A percentile compares a stretch with the other conserved stretches of the same genome.
Conservation (phyloP, 1,140 invertebrate genomes). For the Drosophila malerkotliana region DNA sequence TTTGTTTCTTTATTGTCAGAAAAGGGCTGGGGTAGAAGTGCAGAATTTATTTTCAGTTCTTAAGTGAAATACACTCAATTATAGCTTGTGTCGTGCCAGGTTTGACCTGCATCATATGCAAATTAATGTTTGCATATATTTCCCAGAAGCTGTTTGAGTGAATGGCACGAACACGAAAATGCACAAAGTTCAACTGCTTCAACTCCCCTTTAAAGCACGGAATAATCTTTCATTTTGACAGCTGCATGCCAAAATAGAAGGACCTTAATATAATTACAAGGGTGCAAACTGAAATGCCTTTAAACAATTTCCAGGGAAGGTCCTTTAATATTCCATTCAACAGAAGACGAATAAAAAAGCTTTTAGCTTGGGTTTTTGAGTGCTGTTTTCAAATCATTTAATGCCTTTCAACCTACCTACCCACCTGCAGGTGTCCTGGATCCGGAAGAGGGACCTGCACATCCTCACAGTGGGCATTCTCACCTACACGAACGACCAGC, state of each 20-base stretch:
- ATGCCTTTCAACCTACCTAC: background rate
- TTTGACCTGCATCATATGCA: slow-evolving; percentile 1
- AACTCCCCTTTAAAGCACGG: background rate
- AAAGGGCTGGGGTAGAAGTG: background rate
- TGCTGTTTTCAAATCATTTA: background rate
- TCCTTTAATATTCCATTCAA: background rate
- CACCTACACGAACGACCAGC: slow-evolving; percentile 91
- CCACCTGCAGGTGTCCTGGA: slow-evolving; percentile 88
- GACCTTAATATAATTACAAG: background rate
- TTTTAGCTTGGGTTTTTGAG: background rate
- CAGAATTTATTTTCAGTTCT: background rate
- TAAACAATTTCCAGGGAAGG: background rate
- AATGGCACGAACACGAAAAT: background rate
- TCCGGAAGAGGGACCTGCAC: slow-evolving; percentile 89
- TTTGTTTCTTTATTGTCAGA: background rate
- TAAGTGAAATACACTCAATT: background rate
- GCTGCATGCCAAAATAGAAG: slow-evolving; percentile 1
- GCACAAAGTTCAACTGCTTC: background rate
- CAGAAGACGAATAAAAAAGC: background rate
- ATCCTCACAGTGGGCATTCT: slow-evolving; percentile 90
- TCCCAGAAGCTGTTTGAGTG: background rate
- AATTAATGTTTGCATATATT: slow-evolving; percentile 2
- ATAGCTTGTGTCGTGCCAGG: background rate
- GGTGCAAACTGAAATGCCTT: background rate
- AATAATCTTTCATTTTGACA: slow-evolving; percentile 4